phyloP scores from a whole-genome alignment of 1,140 invertebrate species.

The Ceratitis capitata region DNA sequence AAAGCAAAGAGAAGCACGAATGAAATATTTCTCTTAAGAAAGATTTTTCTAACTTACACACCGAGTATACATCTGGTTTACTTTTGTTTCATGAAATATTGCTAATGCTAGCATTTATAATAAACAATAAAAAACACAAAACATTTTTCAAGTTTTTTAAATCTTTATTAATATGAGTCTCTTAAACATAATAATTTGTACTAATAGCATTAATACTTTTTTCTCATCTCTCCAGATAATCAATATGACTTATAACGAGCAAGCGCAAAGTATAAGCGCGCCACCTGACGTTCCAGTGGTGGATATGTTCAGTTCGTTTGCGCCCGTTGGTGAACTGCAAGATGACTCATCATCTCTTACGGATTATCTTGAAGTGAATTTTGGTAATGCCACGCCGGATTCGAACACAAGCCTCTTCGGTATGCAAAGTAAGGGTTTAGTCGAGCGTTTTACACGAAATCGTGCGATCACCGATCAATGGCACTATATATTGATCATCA shows the following conservation, averaged over 20 bases:
- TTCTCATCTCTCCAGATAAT: conserved; percentile 48
- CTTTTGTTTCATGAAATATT: too few relatives aligned
- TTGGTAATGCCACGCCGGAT: background rate
- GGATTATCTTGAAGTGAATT: conserved; percentile 48
- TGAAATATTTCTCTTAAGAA: too few relatives aligned
- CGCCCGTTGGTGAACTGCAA: conserved; percentile 41
- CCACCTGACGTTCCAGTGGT: background rate
- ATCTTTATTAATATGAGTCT: too few relatives aligned
- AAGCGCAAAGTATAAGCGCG: conserved; percentile 36
- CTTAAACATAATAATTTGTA: too few relatives aligned
- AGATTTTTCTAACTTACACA: too few relatives aligned
- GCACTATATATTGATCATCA: conserved; percentile 73
- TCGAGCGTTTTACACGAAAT: conserved; percentile 73
- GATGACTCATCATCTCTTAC: conserved; percentile 43
- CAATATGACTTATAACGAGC: conserved; percentile 54
- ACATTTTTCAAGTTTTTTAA: too few relatives aligned
- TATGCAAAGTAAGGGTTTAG: conserved; percentile 49
- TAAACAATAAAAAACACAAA: too few relatives aligned
- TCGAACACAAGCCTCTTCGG: background rate
- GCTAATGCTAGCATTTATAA: too few relatives aligned
- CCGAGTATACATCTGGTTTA: too few relatives aligned
- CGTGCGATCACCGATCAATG: conserved; percentile 74
- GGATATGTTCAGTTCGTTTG: conserved; percentile 3
- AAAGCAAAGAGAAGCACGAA: too few relatives aligned
- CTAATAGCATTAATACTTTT: background rate